Evolutionary conservation across 2,888 invertebrate genomes (phyloP).

Genomic region (Leucozona laternaria): DNA sequence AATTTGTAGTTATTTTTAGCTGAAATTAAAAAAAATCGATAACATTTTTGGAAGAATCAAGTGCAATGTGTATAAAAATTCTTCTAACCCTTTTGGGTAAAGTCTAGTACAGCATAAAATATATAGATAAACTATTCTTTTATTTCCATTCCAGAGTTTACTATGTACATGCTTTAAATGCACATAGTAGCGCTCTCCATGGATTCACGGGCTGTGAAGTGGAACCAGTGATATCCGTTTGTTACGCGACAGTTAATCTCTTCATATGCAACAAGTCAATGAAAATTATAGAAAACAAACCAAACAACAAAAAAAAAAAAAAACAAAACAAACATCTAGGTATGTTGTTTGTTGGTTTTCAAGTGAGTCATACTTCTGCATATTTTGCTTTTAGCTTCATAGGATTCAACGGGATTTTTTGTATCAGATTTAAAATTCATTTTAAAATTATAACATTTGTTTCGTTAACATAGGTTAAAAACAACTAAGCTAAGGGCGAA

Average conservation of each 20-base stretch:
- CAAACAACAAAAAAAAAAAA: not conserved
- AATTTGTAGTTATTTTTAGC: too few species aligned
- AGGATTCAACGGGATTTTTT: not conserved
- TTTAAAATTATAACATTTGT: too few species aligned
- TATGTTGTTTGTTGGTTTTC: constrained; percentile 36
- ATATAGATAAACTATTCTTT: not conserved
- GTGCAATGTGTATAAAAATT: not conserved
- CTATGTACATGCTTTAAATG: constrained; percentile 19
- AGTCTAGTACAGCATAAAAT: not conserved
- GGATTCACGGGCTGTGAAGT: constrained; percentile 82
- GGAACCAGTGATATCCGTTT: constrained; percentile 83
- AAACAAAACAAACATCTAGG: not conserved
- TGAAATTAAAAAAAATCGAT: not conserved
- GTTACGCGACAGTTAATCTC: constrained; percentile 80
- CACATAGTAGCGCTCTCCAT: constrained; percentile 47
- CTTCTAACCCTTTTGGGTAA: not conserved
- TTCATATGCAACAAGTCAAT: constrained; percentile 64
- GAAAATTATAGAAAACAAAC: constrained; percentile 40
- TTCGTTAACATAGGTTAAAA: too few species aligned
- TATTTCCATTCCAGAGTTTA: not conserved
- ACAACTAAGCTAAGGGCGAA: too few species aligned
- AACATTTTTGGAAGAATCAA: not conserved
- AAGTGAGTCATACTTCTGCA: constrained; percentile 59
- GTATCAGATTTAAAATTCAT: constrained; percentile 56
- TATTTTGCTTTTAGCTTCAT: constrained; percentile 3